A percentile compares a stretch with the other conserved stretches of the same genome.
phyloP scores from a whole-genome alignment of 2,888 invertebrate genomes.

The Chloroclysta siterata region DNA sequence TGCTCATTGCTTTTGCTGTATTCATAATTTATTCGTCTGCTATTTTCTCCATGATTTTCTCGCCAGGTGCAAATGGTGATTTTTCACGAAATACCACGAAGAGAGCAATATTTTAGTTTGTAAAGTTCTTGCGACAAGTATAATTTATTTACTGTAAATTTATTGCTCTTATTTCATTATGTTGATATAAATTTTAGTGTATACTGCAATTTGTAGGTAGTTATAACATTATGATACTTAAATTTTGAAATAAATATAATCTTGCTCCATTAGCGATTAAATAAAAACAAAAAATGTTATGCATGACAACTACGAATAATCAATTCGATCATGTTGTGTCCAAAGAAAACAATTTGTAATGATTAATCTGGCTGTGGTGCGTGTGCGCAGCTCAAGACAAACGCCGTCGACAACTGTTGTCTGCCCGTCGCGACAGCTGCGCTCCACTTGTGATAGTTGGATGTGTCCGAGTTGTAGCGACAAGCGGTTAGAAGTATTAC shows the following conservation, averaged over 20 bases:
- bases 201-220: background rate
- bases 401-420: constrained; percentile 81
- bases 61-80: constrained; percentile 28
- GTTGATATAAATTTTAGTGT: constrained; percentile 24
- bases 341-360: constrained; percentile 64
- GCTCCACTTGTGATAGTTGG: constrained; percentile 64
- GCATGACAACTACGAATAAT: constrained; percentile 35
- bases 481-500: constrained; percentile 25
- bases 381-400: constrained; percentile 66
- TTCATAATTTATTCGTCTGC: constrained; percentile 7
- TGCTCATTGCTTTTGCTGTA: constrained; percentile 17
- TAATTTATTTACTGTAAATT: constrained; percentile 39
- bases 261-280: constrained; percentile 21
- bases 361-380: constrained; percentile 67
- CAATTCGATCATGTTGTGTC: constrained; percentile 45
- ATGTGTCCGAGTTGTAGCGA: constrained; percentile 43
- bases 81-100: constrained; percentile 39
- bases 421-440: constrained; percentile 81
- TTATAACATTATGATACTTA: background rate
- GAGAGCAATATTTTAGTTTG: constrained; percentile 36
- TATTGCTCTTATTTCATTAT: constrained; percentile 37
- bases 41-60: constrained; percentile 16
- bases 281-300: constrained; percentile 33
- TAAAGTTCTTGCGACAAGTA: constrained; percentile 35
- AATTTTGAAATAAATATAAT: background rate